Conservation (phyloP, 2,113 vertebrate genomes). For the Trochalopteron elliotii region DNA sequence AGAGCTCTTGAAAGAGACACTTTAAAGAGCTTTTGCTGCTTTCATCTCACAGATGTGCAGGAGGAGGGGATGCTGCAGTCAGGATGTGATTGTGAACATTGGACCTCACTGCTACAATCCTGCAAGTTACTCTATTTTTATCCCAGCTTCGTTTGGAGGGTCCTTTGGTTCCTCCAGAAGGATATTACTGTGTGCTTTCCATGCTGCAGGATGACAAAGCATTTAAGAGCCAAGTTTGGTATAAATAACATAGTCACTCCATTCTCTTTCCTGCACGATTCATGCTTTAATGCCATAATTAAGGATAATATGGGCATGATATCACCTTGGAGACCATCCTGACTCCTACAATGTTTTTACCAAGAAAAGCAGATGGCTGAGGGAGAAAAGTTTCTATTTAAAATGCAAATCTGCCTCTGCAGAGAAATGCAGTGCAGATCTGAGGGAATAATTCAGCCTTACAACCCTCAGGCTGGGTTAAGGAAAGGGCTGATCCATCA, state of each 20-base stretch:
- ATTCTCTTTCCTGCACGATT: not conserved
- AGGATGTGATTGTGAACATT: not conserved
- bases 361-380: conserved; percentile 16
- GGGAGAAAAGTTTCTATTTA: not conserved
- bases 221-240: not conserved
- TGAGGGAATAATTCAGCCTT: not conserved
- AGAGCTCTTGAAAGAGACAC: not conserved
- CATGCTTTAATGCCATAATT: not conserved
- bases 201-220: conserved; percentile 30
- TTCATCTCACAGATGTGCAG: not conserved
- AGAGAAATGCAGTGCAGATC: not conserved
- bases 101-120: not conserved
- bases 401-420: not conserved
- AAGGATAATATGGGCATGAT: not conserved
- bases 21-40: not conserved
- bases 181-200: not conserved
- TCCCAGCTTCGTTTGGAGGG: not conserved
- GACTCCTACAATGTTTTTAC: not conserved
- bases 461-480: not conserved
- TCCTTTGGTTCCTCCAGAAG: not conserved
- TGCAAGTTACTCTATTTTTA: conserved; percentile 20
- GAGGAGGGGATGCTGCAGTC: not conserved
- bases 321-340: conserved; percentile 6
- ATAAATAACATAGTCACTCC: not conserved
- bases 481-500: not conserved